Percentiles rank a stretch among this genome's conserved stretches.
These are phyloP conservation scores for Apus apus DNA, from an alignment of 2,113 vertebrate genomes.

Conservation along the genomic window DNA sequence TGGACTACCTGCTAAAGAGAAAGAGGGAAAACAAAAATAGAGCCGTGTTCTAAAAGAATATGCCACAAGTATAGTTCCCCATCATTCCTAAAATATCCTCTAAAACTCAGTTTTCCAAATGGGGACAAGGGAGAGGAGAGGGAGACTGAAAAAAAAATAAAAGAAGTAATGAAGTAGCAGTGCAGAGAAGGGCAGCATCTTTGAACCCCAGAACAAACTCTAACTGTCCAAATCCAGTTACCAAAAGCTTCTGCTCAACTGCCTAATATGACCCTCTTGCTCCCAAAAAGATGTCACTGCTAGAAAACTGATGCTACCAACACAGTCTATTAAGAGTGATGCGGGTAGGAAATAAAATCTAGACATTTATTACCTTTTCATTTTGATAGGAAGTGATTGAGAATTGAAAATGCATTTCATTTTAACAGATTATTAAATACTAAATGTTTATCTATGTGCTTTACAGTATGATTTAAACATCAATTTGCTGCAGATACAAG, in stretches of 20 bases:
- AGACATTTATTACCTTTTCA: constrained; percentile 48
- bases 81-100: background rate
- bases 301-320: constrained; percentile 27
- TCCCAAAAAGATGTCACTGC: background rate
- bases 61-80: background rate
- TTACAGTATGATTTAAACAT: constrained; percentile 49
- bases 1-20: background rate
- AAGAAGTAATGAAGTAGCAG: background rate
- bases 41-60: background rate
- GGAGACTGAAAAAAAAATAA: background rate
- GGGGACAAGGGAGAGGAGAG: no score
- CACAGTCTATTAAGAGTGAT: background rate
- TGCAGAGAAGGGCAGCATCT: background rate
- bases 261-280: background rate
- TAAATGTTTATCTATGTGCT: constrained; percentile 67
- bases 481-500: constrained; percentile 42
- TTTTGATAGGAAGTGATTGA: constrained; percentile 20
- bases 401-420: constrained; percentile 63
- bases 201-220: background rate
- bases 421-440: constrained; percentile 69
- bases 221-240: background rate
- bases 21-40: background rate
- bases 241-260: background rate
- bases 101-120: background rate
- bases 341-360: background rate